Evolutionary conservation across 1,140 invertebrate species (phyloP).

Genomic region (Drosophila quadrilineata): DNA sequence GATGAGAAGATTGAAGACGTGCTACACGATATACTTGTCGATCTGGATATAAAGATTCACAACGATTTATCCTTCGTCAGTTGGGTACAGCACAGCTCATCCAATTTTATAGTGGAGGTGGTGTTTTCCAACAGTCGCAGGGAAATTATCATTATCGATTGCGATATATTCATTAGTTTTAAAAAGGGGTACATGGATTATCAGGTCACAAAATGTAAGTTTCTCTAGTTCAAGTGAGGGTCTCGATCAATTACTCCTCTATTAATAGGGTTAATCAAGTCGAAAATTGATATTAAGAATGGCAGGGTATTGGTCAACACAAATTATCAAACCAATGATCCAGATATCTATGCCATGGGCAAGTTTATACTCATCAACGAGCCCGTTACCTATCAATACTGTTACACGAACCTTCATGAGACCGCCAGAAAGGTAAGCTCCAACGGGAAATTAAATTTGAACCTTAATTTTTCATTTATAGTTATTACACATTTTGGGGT

Average conservation of each 20-base stretch:
- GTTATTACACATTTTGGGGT: conserved; percentile 45
- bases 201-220: conserved; percentile 21
- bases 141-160: conserved; percentile 13
- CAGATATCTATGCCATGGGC: conserved; percentile 59
- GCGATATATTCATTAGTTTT: conserved; percentile 65
- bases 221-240: not conserved
- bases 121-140: conserved; percentile 27
- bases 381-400: conserved; percentile 50
- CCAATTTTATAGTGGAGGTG: conserved; percentile 41
- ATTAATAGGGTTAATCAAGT: conserved; percentile 9
- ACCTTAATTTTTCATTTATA: conserved; percentile 1
- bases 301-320: conserved; percentile 41
- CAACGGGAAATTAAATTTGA: not conserved
- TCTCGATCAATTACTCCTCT: not conserved
- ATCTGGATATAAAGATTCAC: conserved; percentile 26
- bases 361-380: conserved; percentile 27
- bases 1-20: conserved; percentile 53
- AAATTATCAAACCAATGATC: conserved; percentile 54
- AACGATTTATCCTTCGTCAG: conserved; percentile 23
- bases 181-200: conserved; percentile 29
- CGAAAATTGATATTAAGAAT: conserved; percentile 5
- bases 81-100: conserved; percentile 18
- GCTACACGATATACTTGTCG: conserved; percentile 44
- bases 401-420: conserved; percentile 34
- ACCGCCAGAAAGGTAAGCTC: conserved; percentile 44